Evolutionary conservation across 2,888 invertebrate genomes (phyloP).

Genomic region (Epinotia bilunana): DNA sequence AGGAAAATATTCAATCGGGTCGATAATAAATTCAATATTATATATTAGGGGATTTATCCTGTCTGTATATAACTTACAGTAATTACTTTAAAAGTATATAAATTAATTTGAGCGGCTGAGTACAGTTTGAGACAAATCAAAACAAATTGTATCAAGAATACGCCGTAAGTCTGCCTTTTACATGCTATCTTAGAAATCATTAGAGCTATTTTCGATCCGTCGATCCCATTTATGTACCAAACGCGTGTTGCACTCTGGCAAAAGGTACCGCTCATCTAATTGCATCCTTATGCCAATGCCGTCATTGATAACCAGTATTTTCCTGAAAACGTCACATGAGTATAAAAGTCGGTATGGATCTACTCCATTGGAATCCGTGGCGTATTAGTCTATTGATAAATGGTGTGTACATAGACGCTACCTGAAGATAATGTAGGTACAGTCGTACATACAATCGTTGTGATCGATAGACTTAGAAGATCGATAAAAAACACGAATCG

Average conservation of each 20-base stretch:
- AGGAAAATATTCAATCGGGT: not conserved
- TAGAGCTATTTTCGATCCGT: no score
- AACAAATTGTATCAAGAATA: not conserved
- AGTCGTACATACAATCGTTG: constrained; percentile 3
- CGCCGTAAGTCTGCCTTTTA: no score
- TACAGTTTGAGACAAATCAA: not conserved
- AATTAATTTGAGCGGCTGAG: not conserved
- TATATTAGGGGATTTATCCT: no score
- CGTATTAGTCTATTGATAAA: constrained; percentile 7
- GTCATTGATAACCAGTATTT: no score
- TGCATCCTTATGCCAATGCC: no score
- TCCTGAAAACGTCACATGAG: no score
- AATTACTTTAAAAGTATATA: not conserved
- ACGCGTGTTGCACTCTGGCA: no score
- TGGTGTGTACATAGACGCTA: constrained; percentile 20
- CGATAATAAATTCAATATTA: not conserved
- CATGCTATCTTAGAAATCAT: no score
- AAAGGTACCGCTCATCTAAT: no score
- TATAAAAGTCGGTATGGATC: no score
- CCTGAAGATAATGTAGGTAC: constrained; percentile 4
- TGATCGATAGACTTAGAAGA: constrained; percentile 9
- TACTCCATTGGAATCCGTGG: constrained; percentile 2
- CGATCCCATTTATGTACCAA: no score
- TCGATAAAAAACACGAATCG: constrained; percentile 5
- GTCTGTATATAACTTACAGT: not conserved